Evolutionary conservation across 2,113 vertebrate species (phyloP), one percentile per base, ranked within the genome.

Genomic region (Cariama cristata): DNA sequence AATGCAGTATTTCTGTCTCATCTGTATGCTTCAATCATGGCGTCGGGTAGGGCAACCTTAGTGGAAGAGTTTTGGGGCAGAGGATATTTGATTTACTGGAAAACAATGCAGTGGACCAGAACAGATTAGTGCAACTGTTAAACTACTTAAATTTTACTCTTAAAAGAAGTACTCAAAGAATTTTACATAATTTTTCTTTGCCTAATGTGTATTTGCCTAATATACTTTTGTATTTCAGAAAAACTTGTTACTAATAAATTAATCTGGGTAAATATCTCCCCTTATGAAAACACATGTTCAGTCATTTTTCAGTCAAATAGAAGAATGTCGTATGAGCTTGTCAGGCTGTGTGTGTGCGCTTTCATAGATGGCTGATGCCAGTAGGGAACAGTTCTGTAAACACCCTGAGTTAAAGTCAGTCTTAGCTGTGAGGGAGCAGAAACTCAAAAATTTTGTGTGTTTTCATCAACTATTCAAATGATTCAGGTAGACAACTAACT

Each of bases 271-370:
- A 76, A 77, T 60, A 30, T 35, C 44, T 64, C 6, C 10, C 20
- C 14, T 75, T 44, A 17, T 9, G 24, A 53, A 80, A 50, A 0
- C 9, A 38, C 8, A 6, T 0, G 0, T 60, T 77, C 8, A 16
- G 15, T 40, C 6, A 23, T 27, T 84, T 44, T 69, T 55, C 6
- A 18, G 11, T 73, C 49, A 60, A 53, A 47, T 52, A 13, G 40
- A 68, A 86, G 55, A 52, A 59, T 10, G 28, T 23, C 12, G 32
- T 30, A 40, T 35, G 64, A 35, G 44, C 28, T 59, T 68, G 38
- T 60, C 53, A 47, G 63, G 30, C 50, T 93, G 8, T 38, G 35
- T 32, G 5, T 9, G 30, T 60, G 56, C 24, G 56, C 24, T 55
- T 55, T 38, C 22, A 18, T 67, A 82, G 59, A 17, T 14, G 27